phyloP scores from a whole-genome alignment of 2,888 invertebrate species.

The Periphyllus acericola region DNA sequence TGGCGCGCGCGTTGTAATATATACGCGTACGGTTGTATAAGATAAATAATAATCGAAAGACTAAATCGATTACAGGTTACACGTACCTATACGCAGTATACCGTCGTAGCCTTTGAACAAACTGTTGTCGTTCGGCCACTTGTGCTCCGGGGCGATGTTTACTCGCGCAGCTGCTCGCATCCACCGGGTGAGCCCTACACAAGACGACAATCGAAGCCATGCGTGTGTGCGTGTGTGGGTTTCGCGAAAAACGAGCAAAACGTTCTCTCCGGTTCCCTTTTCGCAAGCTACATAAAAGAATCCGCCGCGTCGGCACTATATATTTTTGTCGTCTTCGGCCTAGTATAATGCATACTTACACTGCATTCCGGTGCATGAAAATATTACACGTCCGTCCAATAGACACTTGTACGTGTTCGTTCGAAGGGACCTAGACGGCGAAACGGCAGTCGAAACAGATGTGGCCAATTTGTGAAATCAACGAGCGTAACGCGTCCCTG shows the following conservation, averaged over 20 bases:
- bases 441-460: conserved; percentile 5
- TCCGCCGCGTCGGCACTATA: not conserved
- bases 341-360: not conserved
- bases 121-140: conserved; percentile 13
- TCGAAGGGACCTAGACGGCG: too few relatives aligned
- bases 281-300: conserved; percentile 15
- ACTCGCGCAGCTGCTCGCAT: conserved; percentile 12
- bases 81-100: not conserved
- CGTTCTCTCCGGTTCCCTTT: too few relatives aligned
- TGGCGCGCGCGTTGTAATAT: too few relatives aligned
- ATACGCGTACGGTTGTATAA: not conserved
- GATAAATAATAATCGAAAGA: not conserved
- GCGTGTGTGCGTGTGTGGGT: not conserved
- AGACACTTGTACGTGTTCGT: not conserved
- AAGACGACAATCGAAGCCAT: not conserved
- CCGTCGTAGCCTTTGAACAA: not conserved
- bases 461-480: conserved; percentile 31
- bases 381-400: not conserved
- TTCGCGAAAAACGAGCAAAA: conserved; percentile 36
- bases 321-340: not conserved
- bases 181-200: not conserved
- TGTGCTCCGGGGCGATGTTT: not conserved
- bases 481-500: not conserved
- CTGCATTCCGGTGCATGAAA: not conserved
- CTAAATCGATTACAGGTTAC: conserved; percentile 4